Evolutionary conservation across 1,140 invertebrate genomes (phyloP), one percentile per base, ranked within the genome.

Genomic region (Rhysida immarginata): DNA sequence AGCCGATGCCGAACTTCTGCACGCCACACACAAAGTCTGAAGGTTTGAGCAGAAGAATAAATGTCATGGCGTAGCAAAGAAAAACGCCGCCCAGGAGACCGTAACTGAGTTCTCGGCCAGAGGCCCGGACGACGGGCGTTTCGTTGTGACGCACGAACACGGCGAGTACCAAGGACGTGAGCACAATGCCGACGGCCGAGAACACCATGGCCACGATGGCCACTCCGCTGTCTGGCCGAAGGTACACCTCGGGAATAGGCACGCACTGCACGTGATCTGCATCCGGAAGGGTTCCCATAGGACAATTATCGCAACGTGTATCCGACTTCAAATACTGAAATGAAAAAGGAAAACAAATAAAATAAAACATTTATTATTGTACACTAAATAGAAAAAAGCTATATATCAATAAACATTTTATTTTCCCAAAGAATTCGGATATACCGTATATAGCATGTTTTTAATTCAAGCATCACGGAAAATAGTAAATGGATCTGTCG

Each of bases 101-200:
- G 66, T 86, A 90, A 58, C 84, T 88, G 35, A 95, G 74, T 71
- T 95, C 91, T 54, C 89, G 75, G 1, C 89, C 89, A 5, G 87
- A 87, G 0, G 90, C 90, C 58, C 88, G 79, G 27, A 95, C 90
- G 25, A 95, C 84, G 0, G 89, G 88, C 1, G 88, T 91, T 59
- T 87, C 78, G 64, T 85, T 83, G 68, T 87, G 80, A 51, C 75
- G 78, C n/a, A 82, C 62, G 71, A 85, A 88, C 52, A 85, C 79
- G 2, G 72, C 73, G 8, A 73, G 68, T 16, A 74, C 68, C 20
- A 66, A 63, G 16, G 58, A 26, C 3, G 71, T 74, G 1, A 73
- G 27, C 2, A 70, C 35, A 61, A 71, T 65, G 3, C 77, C 77
- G 1, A 74, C 57, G 0, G 68, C 63, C 5, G 73, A 67, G 61